These are phyloP conservation scores for Drosophila ohnishii DNA, from an alignment of 1,140 invertebrate genomes.

Conservation along the genomic window DNA sequence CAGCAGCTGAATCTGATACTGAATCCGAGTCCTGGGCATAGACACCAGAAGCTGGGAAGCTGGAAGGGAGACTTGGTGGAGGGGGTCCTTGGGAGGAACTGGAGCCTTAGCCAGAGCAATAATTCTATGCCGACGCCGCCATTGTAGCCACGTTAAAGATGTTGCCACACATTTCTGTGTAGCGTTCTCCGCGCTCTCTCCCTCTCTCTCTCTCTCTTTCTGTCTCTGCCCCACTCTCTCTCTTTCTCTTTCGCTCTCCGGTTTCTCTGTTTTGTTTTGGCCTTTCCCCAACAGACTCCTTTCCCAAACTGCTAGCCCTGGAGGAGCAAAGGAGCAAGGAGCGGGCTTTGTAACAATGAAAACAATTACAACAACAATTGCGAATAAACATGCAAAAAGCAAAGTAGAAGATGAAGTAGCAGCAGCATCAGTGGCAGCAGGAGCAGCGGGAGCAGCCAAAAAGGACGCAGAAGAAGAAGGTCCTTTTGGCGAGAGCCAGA, in stretches of 20 bases:
- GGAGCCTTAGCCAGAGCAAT: slow-evolving; percentile 52
- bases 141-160: slow-evolving; percentile 76
- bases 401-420: slow-evolving; percentile 80
- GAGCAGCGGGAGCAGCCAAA: background rate
- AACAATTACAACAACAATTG: slow-evolving; percentile 82
- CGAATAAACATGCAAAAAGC: slow-evolving; percentile 82
- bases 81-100: background rate
- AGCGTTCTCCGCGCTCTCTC: slow-evolving; percentile 45
- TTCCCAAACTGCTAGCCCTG: background rate
- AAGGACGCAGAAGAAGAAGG: slow-evolving; percentile 5
- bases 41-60: slow-evolving; percentile 22
- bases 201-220: slow-evolving; percentile 3
- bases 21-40: slow-evolving; percentile 36
- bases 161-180: slow-evolving; percentile 79
- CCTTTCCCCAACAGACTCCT: slow-evolving; percentile 19
- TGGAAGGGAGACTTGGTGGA: background rate
- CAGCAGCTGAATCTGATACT: slow-evolving; percentile 46
- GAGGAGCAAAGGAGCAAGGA: background rate
- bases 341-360: slow-evolving; percentile 67
- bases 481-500: slow-evolving; percentile 26
- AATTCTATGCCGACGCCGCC: slow-evolving; percentile 76
- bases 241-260: background rate
- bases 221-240: background rate
- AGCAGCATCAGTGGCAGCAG: slow-evolving; percentile 23
- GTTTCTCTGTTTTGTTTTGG: slow-evolving; percentile 48